Conservation (phyloP, 2,888 invertebrate species). For the Hirtodrosophila duncani region DNA sequence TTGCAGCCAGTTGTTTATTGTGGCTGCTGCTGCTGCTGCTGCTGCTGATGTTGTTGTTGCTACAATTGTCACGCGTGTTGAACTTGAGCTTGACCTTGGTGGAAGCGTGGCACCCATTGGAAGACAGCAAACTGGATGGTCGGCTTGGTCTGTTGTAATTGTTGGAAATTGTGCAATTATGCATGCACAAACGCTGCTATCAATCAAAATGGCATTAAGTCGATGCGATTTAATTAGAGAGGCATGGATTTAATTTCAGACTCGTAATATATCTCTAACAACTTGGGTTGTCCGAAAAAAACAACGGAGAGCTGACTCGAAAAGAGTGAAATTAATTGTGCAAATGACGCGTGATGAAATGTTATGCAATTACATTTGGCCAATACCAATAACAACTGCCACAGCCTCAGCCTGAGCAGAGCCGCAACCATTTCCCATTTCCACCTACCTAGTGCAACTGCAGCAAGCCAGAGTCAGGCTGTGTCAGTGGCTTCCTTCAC, state of each 20-base stretch:
- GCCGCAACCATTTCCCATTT: slow-evolving; percentile 37
- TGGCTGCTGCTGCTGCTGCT: slow-evolving; percentile 10
- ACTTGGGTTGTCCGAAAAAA: too few species aligned
- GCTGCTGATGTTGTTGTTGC: slow-evolving; percentile 7
- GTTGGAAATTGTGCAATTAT: slow-evolving; percentile 42
- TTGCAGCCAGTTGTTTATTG: too few species aligned
- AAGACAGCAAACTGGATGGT: not conserved
- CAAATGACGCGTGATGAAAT: slow-evolving; percentile 53
- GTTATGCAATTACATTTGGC: slow-evolving; percentile 54
- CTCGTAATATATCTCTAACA: too few species aligned
- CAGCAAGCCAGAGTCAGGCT: slow-evolving; percentile 1
- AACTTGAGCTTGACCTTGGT: slow-evolving; percentile 76
- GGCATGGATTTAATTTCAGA: slow-evolving; percentile 34
- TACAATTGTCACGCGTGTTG: slow-evolving; percentile 45
- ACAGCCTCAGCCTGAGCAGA: slow-evolving; percentile 21
- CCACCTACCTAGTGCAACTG: slow-evolving; percentile 35
- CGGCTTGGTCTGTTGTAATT: too few species aligned
- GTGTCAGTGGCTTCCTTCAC: slow-evolving; percentile 11
- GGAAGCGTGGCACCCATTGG: slow-evolving; percentile 26
- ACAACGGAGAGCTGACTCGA: slow-evolving; percentile 36
- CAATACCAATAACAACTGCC: slow-evolving; percentile 6
- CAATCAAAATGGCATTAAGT: slow-evolving; percentile 45
- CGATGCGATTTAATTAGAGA: slow-evolving; percentile 32
- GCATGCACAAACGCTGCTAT: slow-evolving; percentile 15
- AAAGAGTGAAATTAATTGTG: slow-evolving; percentile 30